Conservation (phyloP, 2,113 vertebrate genomes). For the Eira barbara region DNA sequence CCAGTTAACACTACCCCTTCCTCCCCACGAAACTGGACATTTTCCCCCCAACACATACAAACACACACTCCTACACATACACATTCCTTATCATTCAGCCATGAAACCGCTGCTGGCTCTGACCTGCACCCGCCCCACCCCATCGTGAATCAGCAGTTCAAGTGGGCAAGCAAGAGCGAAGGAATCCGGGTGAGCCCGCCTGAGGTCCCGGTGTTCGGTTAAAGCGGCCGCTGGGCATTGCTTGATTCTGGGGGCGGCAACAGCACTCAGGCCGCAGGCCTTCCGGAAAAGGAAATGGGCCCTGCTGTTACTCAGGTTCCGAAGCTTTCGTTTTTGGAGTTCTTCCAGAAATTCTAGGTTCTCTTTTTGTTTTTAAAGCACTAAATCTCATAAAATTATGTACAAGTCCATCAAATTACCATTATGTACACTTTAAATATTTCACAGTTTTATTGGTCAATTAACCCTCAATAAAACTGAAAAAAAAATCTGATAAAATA, state of each 20-base stretch:
- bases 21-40: background rate
- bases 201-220: background rate
- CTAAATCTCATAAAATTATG: background rate
- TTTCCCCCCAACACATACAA: background rate
- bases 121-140: background rate
- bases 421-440: background rate
- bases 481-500: constrained; percentile 15
- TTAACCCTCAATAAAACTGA: background rate
- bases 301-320: background rate
- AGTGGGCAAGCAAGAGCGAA: background rate
- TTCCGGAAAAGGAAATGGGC: background rate
- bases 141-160: constrained; percentile 30
- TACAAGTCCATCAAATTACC: background rate
- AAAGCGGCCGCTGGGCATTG: background rate
- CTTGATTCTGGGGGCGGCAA: background rate
- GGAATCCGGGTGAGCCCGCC: background rate
- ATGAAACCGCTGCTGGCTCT: background rate
- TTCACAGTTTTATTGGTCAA: background rate
- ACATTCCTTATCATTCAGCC: background rate
- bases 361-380: background rate
- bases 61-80: background rate
- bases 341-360: background rate
- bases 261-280: background rate
- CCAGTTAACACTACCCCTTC: background rate
- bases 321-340: background rate